Percentiles rank a stretch among this genome's conserved stretches.
Conservation (phyloP, 2,797 vertebrate species). For the Echiichthys vipera region DNA sequence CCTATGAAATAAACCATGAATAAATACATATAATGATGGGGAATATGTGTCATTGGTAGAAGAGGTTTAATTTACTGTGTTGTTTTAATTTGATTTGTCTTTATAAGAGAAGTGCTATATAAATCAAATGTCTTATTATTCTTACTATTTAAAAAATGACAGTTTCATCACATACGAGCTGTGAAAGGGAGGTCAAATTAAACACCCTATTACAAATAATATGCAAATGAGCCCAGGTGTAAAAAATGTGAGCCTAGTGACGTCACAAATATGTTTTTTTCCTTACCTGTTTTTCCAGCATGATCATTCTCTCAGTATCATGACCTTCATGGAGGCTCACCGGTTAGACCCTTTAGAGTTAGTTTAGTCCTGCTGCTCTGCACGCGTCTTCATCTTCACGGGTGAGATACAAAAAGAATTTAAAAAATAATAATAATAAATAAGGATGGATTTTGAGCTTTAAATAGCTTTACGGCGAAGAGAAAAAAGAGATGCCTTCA, state of each 20-base stretch:
- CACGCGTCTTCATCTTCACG: slow-evolving; percentile 61
- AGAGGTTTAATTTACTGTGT: no score
- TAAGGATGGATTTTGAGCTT: background rate
- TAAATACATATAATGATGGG: background rate
- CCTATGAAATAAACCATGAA: no score
- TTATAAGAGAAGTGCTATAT: no score
- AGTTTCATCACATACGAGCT: background rate
- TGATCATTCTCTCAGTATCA: slow-evolving; percentile 84
- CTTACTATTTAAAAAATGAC: no score
- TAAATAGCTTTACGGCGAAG: slow-evolving; percentile 38
- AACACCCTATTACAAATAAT: slow-evolving; percentile 3
- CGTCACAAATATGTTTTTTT: background rate
- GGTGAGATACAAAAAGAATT: background rate
- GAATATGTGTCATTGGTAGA: no score
- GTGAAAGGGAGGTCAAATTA: background rate
- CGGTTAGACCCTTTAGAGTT: no score
- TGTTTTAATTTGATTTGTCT: no score
- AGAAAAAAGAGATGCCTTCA: slow-evolving; percentile 51
- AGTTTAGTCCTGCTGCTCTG: slow-evolving; percentile 51
- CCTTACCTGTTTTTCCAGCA: slow-evolving; percentile 85
- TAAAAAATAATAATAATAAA: background rate
- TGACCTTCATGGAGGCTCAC: slow-evolving; percentile 81
- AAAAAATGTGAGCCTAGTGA: slow-evolving; percentile 1
- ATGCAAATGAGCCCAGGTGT: slow-evolving; percentile 66
- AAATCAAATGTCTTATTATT: no score